Evolutionary conservation across 2,888 invertebrate species (phyloP).

Genomic region (Lasioglossum lativentre): DNA sequence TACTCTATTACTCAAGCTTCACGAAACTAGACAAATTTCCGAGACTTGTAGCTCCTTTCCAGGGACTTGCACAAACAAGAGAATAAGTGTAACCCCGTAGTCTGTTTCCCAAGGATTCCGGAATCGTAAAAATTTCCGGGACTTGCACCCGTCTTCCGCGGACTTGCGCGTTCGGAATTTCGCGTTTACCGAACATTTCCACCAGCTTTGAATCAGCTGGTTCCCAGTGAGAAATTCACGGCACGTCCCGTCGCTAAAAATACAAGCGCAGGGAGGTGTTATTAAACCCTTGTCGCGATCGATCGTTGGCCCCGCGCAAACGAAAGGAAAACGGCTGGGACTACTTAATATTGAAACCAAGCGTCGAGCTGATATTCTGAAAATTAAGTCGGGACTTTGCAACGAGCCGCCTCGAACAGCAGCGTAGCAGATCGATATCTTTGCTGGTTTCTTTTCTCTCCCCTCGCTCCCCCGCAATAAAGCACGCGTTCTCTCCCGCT

Average conservation of each 20-base stretch:
- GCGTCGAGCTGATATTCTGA: constrained; percentile 40
- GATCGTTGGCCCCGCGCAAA: constrained; percentile 20
- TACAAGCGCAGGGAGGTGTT: background rate
- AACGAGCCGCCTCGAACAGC: constrained; percentile 39
- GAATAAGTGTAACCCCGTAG: no score
- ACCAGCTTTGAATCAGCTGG: background rate
- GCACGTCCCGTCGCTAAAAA: constrained; percentile 25
- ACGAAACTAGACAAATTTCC: background rate
- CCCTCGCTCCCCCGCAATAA: constrained; percentile 35
- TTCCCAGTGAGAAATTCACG: background rate
- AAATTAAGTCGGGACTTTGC: constrained; percentile 55
- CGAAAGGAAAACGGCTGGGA: constrained; percentile 25
- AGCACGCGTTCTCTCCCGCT: constrained; percentile 26
- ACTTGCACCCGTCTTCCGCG: background rate
- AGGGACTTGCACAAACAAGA: background rate
- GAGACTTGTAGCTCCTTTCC: background rate
- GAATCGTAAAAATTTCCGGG: background rate
- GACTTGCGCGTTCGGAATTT: background rate
- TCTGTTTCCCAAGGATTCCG: no score
- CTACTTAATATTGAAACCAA: constrained; percentile 37
- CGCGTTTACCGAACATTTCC: background rate
- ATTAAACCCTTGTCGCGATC: constrained; percentile 49
- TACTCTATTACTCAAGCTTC: background rate
- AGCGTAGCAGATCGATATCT: constrained; percentile 55
- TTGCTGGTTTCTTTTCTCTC: constrained; percentile 32